Percentiles rank a stretch among this genome's conserved stretches.
These are phyloP conservation scores for Parelbella ahira DNA, from an alignment of 2,888 invertebrate genomes.

Conservation along the genomic window DNA sequence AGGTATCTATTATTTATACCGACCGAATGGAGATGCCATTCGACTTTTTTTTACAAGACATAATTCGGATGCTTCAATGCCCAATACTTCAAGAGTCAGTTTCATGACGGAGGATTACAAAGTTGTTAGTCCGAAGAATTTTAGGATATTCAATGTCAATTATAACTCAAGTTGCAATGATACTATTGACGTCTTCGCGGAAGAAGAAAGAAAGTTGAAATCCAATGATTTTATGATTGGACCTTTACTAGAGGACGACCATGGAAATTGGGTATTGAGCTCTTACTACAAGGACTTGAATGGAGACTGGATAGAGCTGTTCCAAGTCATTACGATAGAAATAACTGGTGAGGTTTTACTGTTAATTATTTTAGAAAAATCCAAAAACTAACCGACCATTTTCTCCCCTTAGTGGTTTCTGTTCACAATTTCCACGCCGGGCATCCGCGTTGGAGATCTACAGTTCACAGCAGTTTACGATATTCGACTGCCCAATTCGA, in stretches of 20 bases:
- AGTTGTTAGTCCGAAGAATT: slow-evolving; percentile 20
- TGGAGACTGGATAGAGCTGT: slow-evolving; percentile 50
- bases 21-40: slow-evolving; percentile 47
- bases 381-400: too few species aligned
- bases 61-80: neutral
- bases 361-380: too few species aligned
- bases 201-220: slow-evolving; percentile 33
- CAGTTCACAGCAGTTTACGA: too few species aligned
- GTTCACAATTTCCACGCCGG: too few species aligned
- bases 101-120: too few species aligned
- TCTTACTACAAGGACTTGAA: slow-evolving; percentile 41
- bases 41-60: slow-evolving; percentile 32
- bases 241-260: slow-evolving; percentile 49
- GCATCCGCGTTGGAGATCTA: too few species aligned
- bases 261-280: slow-evolving; percentile 68
- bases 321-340: slow-evolving; percentile 56
- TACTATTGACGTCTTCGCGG: slow-evolving; percentile 28
- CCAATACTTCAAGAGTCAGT: too few species aligned
- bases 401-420: too few species aligned
- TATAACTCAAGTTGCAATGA: slow-evolving; percentile 23
- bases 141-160: slow-evolving; percentile 38
- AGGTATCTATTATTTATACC: slow-evolving; percentile 43
- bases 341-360: slow-evolving; percentile 52
- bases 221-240: slow-evolving; percentile 55
- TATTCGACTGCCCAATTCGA: too few species aligned